Evolutionary conservation across 2,113 vertebrate genomes (phyloP).

Genomic region (Mormyrus lacerda): DNA sequence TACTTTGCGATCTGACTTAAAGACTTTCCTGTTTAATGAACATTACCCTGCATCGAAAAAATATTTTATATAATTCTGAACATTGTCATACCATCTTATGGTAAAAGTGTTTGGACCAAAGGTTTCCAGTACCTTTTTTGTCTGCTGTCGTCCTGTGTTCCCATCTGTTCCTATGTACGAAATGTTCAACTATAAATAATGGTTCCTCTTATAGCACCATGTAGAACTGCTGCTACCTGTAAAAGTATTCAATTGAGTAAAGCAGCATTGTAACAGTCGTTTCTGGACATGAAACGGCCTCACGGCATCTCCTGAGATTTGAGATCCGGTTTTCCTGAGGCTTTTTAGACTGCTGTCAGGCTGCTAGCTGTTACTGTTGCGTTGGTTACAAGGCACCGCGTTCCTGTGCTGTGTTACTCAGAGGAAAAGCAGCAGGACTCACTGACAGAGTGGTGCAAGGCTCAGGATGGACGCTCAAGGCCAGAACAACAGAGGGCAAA

Average conservation of each 20-base stretch:
- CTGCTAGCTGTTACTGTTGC: not conserved
- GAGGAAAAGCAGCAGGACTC: conserved; percentile 72
- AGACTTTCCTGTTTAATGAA: too few species aligned
- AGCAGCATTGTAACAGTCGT: not conserved
- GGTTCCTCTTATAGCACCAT: not conserved
- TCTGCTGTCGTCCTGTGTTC: not conserved
- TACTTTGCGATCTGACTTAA: too few species aligned
- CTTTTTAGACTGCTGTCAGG: not conserved
- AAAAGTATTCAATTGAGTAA: not conserved
- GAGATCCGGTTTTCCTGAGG: not conserved
- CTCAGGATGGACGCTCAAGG: conserved; percentile 47
- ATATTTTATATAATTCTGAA: too few species aligned
- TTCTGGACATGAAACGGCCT: not conserved
- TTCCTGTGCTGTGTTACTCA: conserved; percentile 38
- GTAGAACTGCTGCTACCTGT: not conserved
- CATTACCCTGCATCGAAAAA: too few species aligned
- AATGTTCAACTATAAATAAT: too few species aligned
- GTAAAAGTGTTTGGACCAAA: too few species aligned
- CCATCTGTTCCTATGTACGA: not conserved
- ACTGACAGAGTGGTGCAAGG: conserved; percentile 76
- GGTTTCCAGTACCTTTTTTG: too few species aligned
- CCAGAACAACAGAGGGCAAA: conserved; percentile 50
- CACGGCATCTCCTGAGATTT: not conserved
- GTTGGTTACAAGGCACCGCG: not conserved
- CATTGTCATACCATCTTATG: too few species aligned